These are phyloP conservation scores for Listronotus bonariensis DNA, from an alignment of 1,140 invertebrate species.

Conservation along the genomic window DNA sequence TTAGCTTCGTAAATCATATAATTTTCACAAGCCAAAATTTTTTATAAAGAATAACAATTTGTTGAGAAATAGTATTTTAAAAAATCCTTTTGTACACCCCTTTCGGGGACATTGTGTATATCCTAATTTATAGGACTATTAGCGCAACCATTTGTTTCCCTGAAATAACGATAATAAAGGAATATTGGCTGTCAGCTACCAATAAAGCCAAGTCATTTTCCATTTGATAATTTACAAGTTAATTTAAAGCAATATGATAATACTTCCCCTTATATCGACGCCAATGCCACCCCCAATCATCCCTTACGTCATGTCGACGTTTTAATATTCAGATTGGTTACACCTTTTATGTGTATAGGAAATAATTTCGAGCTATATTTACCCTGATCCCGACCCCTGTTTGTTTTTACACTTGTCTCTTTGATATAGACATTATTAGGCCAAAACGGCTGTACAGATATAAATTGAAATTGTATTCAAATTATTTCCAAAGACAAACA, in stretches of 20 bases:
- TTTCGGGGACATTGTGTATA: too few relatives aligned
- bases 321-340: conserved; percentile 58
- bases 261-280: conserved; percentile 3
- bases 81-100: too few relatives aligned
- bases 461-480: conserved; percentile 47
- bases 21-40: too few relatives aligned
- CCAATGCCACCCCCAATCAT: conserved; percentile 20
- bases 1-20: too few relatives aligned
- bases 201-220: conserved; percentile 23
- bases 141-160: too few relatives aligned
- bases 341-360: conserved; percentile 57
- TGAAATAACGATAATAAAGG: background rate
- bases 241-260: conserved; percentile 20
- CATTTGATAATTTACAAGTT: conserved; percentile 29
- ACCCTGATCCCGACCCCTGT: conserved; percentile 48
- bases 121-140: too few relatives aligned
- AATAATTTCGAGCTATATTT: conserved; percentile 54
- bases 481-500: conserved; percentile 36
- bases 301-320: conserved; percentile 36
- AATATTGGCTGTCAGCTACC: background rate
- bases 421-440: conserved; percentile 52
- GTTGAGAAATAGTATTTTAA: too few relatives aligned
- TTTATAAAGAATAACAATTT: too few relatives aligned
- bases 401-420: conserved; percentile 57
- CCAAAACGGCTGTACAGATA: conserved; percentile 28